A percentile compares a stretch with the other conserved stretches of the same genome.
These are phyloP conservation scores for Meleagris gallopavo DNA, from an alignment of 2,113 vertebrate species.

Conservation along the genomic window DNA sequence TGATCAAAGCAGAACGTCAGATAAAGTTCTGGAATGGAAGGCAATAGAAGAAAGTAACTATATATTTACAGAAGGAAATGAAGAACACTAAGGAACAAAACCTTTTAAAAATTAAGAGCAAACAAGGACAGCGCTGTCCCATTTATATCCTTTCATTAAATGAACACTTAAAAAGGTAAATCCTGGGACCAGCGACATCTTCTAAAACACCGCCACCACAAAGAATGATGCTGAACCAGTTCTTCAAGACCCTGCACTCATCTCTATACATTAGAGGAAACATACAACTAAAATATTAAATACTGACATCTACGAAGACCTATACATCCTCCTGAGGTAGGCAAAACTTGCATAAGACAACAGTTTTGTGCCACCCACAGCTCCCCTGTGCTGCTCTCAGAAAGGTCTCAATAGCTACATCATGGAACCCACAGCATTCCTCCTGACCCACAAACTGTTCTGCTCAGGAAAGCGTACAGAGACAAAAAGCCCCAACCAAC, in stretches of 20 bases:
- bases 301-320: background rate
- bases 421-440: background rate
- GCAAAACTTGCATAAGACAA: background rate
- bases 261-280: rapidly evolving
- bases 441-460: background rate
- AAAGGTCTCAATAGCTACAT: background rate
- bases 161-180: background rate
- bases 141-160: background rate
- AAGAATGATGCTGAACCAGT: background rate
- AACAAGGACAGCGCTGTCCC: background rate
- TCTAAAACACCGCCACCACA: background rate
- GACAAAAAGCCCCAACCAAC: background rate
- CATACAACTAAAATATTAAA: background rate
- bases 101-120: background rate
- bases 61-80: background rate
- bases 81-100: background rate
- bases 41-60: background rate
- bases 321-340: background rate
- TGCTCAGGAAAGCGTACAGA: background rate
- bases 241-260: background rate
- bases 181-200: background rate
- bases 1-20: background rate
- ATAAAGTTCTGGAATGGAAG: background rate
- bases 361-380: background rate
- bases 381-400: background rate